These are phyloP conservation scores for Solea solea DNA, from an alignment of 2,113 vertebrate genomes.

Conservation along the genomic window DNA sequence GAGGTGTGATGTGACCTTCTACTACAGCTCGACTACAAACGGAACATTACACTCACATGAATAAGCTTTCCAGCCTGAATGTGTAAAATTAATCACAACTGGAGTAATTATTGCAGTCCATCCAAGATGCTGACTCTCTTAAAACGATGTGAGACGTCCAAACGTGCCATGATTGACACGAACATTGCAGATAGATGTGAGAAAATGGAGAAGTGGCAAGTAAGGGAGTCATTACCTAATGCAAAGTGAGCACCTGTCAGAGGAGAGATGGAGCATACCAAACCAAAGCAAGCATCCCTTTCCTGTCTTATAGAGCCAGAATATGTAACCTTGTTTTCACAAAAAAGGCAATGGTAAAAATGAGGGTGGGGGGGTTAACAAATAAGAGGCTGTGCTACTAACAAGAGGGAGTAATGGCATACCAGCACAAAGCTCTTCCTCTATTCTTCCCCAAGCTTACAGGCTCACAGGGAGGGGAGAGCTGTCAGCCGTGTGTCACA, in stretches of 20 bases:
- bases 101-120: slow-evolving; percentile 39
- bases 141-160: slow-evolving; percentile 33
- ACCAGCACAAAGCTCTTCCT: slow-evolving; percentile 33
- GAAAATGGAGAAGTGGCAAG: slow-evolving; percentile 55
- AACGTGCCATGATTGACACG: slow-evolving; percentile 35
- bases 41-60: neutral
- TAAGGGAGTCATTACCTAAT: slow-evolving; percentile 63
- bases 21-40: neutral
- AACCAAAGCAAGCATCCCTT: slow-evolving; percentile 57
- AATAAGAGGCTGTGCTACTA: slow-evolving; percentile 39
- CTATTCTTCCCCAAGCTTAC: slow-evolving; percentile 37
- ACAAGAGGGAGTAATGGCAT: slow-evolving; percentile 47
- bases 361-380: slow-evolving; percentile 25
- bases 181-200: slow-evolving; percentile 32
- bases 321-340: slow-evolving; percentile 53
- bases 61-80: neutral
- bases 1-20: neutral
- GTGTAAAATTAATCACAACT: slow-evolving; percentile 29
- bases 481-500: slow-evolving; percentile 69
- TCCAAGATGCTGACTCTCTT: slow-evolving; percentile 27
- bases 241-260: slow-evolving; percentile 69
- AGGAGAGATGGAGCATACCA: slow-evolving; percentile 49
- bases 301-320: slow-evolving; percentile 41
- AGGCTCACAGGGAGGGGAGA: slow-evolving; percentile 43
- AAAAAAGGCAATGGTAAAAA: slow-evolving; percentile 6